These are phyloP conservation scores for Drosophila melanosoma DNA, from an alignment of 2,888 invertebrate species.

Conservation along the genomic window DNA sequence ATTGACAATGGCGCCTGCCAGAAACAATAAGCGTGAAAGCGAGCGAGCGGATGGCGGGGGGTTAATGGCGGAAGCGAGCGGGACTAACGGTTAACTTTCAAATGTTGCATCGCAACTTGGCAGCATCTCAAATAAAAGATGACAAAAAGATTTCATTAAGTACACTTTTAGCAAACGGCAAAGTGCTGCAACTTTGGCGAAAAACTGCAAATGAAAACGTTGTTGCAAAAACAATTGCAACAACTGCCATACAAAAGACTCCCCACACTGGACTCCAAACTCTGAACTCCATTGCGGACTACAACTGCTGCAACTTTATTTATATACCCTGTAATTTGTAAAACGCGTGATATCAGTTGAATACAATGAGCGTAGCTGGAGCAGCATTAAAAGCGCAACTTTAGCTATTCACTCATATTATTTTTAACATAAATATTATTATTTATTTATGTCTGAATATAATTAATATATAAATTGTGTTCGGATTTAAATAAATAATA, in stretches of 20 bases:
- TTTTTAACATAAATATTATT: not conserved
- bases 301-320: conserved; percentile 39
- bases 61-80: not conserved
- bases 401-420: not conserved
- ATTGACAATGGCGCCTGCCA: conserved; percentile 66
- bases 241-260: conserved; percentile 52
- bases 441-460: not conserved
- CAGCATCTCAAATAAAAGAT: conserved; percentile 74
- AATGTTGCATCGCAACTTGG: conserved; percentile 54
- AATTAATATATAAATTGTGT: not conserved
- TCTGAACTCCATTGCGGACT: conserved; percentile 6
- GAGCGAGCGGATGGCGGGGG: not conserved
- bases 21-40: conserved; percentile 65
- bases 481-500: too few species aligned
- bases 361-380: not conserved
- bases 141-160: conserved; percentile 84
- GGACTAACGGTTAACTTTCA: conserved; percentile 45
- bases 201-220: conserved; percentile 62
- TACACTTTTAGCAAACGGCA: conserved; percentile 69
- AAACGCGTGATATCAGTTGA: too few species aligned
- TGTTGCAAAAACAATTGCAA: conserved; percentile 74
- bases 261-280: not conserved
- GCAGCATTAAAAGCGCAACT: not conserved
- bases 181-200: conserved; percentile 51
- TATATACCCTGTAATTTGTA: conserved; percentile 12